These are phyloP conservation scores for Saguinus midas DNA, from an alignment of 2,113 vertebrate species.

Conservation along the genomic window DNA sequence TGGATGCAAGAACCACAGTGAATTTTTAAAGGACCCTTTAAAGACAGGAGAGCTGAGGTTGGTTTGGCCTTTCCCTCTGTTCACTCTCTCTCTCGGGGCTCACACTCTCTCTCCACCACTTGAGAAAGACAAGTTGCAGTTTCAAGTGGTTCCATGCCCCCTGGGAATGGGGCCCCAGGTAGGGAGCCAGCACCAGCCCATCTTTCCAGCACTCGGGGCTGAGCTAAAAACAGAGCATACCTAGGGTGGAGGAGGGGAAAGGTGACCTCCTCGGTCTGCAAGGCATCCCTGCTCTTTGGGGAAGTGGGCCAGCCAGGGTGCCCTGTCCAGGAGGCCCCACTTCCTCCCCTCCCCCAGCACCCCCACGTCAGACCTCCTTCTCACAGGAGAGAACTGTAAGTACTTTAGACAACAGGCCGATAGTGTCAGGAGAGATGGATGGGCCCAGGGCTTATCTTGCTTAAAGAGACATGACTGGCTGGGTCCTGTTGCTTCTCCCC, in stretches of 20 bases:
- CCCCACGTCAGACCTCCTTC: not conserved
- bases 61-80: not conserved
- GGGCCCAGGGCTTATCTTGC: slow-evolving; percentile 64
- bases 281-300: not conserved
- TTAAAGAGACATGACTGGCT: slow-evolving; percentile 35
- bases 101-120: slow-evolving; percentile 52
- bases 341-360: slow-evolving; percentile 31
- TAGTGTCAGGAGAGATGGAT: slow-evolving; percentile 74
- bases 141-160: slow-evolving; percentile 69
- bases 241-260: not conserved
- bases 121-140: slow-evolving; percentile 69
- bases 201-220: slow-evolving; percentile 1
- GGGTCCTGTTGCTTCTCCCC: not conserved
- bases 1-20: not conserved
- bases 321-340: not conserved
- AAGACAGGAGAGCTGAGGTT: not conserved
- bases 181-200: not conserved
- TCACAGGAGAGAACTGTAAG: slow-evolving; percentile 51
- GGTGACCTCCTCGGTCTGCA: not conserved
- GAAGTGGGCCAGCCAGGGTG: not conserved
- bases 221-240: slow-evolving; percentile 55
- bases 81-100: slow-evolving; percentile 43
- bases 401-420: slow-evolving; percentile 59
- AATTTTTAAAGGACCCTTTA: not conserved
- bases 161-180: not conserved